Evolutionary conservation across 2,888 invertebrate genomes (phyloP).

Genomic region (Pardosa pseudoannulata): DNA sequence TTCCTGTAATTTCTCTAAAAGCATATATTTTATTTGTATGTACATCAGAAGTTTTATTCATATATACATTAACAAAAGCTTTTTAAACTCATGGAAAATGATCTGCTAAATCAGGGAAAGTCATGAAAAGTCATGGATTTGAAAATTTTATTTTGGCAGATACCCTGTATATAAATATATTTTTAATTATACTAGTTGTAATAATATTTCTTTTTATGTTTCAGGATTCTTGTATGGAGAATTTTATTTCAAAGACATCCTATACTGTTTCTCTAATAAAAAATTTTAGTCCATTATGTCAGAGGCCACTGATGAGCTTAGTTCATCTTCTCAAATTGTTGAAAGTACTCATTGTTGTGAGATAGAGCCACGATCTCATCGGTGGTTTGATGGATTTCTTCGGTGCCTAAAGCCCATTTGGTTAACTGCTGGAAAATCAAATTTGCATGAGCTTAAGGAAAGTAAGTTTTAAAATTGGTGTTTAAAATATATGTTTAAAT

Average conservation of each 20-base stretch:
- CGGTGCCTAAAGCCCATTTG: slow-evolving; percentile 92
- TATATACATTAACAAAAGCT: no score
- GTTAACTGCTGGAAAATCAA: slow-evolving; percentile 89
- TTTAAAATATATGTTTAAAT: no score
- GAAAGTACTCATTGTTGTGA: neutral
- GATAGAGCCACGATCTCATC: slow-evolving; percentile 5
- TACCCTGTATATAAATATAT: no score
- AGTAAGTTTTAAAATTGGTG: slow-evolving; percentile 21
- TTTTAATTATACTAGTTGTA: no score
- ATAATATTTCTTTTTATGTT: neutral
- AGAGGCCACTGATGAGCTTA: slow-evolving; percentile 5
- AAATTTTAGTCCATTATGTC: neutral
- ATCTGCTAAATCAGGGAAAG: no score
- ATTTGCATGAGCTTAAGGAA: slow-evolving; percentile 72
- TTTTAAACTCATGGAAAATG: no score
- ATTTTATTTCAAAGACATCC: neutral
- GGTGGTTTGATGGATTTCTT: slow-evolving; percentile 89
- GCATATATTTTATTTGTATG: no score
- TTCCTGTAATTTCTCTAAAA: no score
- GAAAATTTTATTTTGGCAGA: no score
- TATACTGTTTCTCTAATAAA: neutral
- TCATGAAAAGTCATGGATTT: no score
- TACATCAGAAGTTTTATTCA: no score
- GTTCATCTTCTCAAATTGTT: neutral
- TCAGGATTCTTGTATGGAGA: neutral